Conservation (phyloP, 2,797 vertebrate species). For the Limnodromus scolopaceus region DNA sequence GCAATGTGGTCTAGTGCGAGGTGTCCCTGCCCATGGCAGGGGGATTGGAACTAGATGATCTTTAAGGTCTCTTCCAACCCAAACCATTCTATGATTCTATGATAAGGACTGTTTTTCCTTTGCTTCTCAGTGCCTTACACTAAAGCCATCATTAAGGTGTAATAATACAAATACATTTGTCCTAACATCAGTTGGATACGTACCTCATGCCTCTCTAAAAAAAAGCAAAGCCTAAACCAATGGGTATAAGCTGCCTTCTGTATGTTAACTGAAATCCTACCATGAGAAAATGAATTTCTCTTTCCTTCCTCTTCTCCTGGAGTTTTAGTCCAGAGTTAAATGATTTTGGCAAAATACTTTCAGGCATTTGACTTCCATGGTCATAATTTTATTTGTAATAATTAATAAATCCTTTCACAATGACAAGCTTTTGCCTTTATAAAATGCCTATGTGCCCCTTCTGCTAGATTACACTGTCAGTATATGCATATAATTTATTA, state of each 20-base stretch:
- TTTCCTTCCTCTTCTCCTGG: background rate
- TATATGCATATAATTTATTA: background rate
- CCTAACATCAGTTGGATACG: background rate
- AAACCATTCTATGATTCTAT: too few species aligned
- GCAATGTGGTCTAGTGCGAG: too few species aligned
- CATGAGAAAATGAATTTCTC: background rate
- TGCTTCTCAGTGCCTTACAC: background rate
- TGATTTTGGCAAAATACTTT: background rate
- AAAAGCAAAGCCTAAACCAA: rapidly evolving
- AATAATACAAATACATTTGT: background rate
- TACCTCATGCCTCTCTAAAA: background rate
- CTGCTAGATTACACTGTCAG: background rate
- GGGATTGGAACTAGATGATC: too few species aligned
- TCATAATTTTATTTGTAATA: background rate
- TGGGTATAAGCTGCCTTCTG: background rate
- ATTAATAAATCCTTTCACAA: background rate
- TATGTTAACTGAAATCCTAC: background rate
- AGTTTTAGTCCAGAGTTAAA: background rate
- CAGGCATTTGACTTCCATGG: background rate
- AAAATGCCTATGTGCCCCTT: background rate
- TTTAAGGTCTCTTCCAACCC: too few species aligned
- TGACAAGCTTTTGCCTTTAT: background rate
- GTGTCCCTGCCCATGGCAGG: too few species aligned
- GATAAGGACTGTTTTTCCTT: background rate
- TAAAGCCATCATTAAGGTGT: background rate